Evolutionary conservation across 2,113 vertebrate genomes (phyloP).

Genomic region (Anthoscopus minutus): DNA sequence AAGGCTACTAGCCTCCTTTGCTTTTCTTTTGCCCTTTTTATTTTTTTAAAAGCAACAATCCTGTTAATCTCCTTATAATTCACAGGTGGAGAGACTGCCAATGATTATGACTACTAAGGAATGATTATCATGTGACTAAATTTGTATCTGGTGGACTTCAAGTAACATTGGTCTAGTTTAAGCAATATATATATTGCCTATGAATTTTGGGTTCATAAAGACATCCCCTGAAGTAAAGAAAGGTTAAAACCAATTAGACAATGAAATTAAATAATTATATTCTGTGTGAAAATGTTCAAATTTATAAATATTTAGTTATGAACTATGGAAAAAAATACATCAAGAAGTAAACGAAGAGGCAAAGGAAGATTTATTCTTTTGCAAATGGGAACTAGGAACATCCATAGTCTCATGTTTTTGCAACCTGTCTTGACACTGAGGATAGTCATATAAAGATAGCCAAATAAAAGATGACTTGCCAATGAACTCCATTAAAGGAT

Average conservation of each 20-base stretch:
- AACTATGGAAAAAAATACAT: rapidly evolving
- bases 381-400: background rate
- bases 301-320: background rate
- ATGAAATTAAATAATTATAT: background rate
- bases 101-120: background rate
- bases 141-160: background rate
- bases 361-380: background rate
- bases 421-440: background rate
- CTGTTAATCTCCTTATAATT: background rate
- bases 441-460: background rate
- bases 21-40: background rate
- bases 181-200: background rate
- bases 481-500: background rate
- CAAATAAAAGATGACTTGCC: background rate
- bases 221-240: background rate
- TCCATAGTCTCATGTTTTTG: background rate
- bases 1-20: background rate
- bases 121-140: background rate
- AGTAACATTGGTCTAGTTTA: background rate
- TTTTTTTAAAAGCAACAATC: background rate
- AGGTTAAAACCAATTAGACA: background rate
- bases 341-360: background rate
- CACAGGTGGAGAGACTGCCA: background rate
- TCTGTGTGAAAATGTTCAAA: background rate
- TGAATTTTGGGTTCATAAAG: background rate